Evolutionary conservation across 2,888 invertebrate genomes (phyloP), one percentile per base, ranked within the genome.

Genomic region (Fragum sueziense): DNA sequence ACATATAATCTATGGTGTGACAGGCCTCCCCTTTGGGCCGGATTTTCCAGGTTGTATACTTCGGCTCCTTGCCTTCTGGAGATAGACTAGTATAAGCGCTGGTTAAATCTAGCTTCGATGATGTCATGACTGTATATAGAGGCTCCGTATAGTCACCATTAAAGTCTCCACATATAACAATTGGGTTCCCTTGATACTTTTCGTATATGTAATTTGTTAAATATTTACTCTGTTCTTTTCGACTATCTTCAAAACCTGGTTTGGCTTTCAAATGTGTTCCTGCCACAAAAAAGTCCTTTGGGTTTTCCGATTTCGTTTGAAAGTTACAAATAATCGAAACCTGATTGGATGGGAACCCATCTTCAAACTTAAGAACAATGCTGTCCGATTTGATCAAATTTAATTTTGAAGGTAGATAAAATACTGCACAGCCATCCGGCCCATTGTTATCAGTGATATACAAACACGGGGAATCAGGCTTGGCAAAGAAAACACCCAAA

Each of bases 361-460:
- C 67, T 9, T 75, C 57, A 17, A 82, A 79, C 37, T 82, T 68
- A n/a, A 92, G 74, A 7, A 88, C 80, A 27, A 91, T 54, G 51
- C 79, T 82, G n/a, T 91, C 80, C 20, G 82, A 77, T 2, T 86
- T 65, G 29, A 95, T 87, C 70, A 96, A 92, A 74, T 95, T 94
- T 85, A 96, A 95, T 91, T 95, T 95, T 83, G 95, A 94, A 68
- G 94, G 94, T 82, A 95, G 94, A 91, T 95, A 96, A 92, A 96
- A 96, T 70, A 96, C 94, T 34, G 96, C 96, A 92, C 96, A 96
- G 11, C 96, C 96, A 92, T 96, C 96, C 0, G 96, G 96, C 0
- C 96, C 96, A 88, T 95, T 95, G 90, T 96, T 96, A 83, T 95
- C 95, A 80, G 95, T 94, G 59, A 96, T 95, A 88, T 96, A 96